A percentile compares a stretch with the other conserved stretches of the same genome.
Conservation (phyloP, 2,797 vertebrate genomes). For the Cryptoprocta ferox region DNA sequence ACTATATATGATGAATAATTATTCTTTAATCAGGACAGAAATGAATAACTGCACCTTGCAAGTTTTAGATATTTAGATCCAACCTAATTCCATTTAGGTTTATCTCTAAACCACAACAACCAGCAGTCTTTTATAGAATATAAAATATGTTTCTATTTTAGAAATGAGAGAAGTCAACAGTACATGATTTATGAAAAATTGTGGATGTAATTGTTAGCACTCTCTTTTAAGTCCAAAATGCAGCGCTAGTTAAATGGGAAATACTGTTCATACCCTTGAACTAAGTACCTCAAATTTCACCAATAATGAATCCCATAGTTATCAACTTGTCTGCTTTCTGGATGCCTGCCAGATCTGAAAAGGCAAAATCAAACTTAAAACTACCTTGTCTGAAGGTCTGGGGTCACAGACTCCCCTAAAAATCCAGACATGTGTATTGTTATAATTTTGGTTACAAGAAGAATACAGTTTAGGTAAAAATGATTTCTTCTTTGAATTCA, state of each 20-base stretch:
- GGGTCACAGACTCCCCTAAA: conserved; percentile 49
- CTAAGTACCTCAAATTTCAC: conserved; percentile 61
- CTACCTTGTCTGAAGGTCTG: background rate
- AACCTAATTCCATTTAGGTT: conserved; percentile 88
- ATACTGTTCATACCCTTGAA: conserved; percentile 67
- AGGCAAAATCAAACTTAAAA: conserved; percentile 49
- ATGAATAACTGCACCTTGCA: conserved; percentile 80
- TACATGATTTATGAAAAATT: conserved; percentile 83
- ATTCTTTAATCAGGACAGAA: conserved; percentile 81
- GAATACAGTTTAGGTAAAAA: conserved; percentile 5
- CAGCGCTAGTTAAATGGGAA: conserved; percentile 71
- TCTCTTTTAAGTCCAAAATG: conserved; percentile 69
- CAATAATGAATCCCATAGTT: conserved; percentile 56
- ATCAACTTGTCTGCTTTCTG: conserved; percentile 52
- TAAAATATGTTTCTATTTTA: conserved; percentile 87
- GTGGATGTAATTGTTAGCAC: conserved; percentile 81
- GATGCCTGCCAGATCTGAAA: conserved; percentile 3
- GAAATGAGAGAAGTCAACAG: conserved; percentile 81
- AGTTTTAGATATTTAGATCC: conserved; percentile 82
- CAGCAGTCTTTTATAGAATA: conserved; percentile 86
- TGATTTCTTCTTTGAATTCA: conserved; percentile 13
- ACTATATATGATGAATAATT: conserved; percentile 77
- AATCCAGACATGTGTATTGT: background rate
- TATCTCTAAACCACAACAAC: conserved; percentile 87
- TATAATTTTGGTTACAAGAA: background rate